Percentiles rank a stretch among this genome's conserved stretches.
Conservation (phyloP, 2,888 invertebrate species). For the Ceraclea dissimilis region DNA sequence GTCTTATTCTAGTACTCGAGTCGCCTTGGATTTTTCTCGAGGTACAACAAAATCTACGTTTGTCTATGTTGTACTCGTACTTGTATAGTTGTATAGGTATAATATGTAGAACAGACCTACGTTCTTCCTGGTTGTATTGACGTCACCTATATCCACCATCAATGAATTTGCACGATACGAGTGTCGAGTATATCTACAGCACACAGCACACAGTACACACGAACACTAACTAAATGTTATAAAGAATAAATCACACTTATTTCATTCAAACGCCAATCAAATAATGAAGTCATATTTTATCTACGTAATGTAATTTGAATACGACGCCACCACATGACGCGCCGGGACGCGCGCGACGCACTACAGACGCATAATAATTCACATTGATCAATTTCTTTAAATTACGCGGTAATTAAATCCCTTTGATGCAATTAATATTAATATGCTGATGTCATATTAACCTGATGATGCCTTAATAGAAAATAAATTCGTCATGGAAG, state of each 20-base stretch:
- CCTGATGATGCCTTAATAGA: too few species aligned
- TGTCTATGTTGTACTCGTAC: constrained; percentile 1
- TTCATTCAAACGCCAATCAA: constrained; percentile 15
- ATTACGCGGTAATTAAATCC: too few species aligned
- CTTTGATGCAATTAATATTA: too few species aligned
- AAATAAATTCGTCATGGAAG: too few species aligned
- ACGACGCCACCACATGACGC: too few species aligned
- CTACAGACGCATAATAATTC: too few species aligned
- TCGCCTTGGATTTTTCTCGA: constrained; percentile 25
- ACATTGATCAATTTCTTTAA: too few species aligned
- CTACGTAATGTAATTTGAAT: too few species aligned
- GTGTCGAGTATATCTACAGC: background rate
- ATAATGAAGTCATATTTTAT: constrained; percentile 10
- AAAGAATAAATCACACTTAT: constrained; percentile 10
- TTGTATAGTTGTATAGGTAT: background rate
- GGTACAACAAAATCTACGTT: constrained; percentile 9
- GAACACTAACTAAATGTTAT: constrained; percentile 8
- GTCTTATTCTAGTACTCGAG: constrained; percentile 1
- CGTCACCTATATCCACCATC: constrained; percentile 15
- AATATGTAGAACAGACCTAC: background rate
- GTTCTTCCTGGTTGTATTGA: constrained; percentile 22
- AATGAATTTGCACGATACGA: too few species aligned
- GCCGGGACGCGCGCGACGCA: too few species aligned
- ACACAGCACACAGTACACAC: background rate
- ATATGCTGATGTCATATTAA: too few species aligned